Evolutionary conservation across 2,888 invertebrate species (phyloP), one percentile per base, ranked within the genome.

Genomic region (Phyto melanocephala): DNA sequence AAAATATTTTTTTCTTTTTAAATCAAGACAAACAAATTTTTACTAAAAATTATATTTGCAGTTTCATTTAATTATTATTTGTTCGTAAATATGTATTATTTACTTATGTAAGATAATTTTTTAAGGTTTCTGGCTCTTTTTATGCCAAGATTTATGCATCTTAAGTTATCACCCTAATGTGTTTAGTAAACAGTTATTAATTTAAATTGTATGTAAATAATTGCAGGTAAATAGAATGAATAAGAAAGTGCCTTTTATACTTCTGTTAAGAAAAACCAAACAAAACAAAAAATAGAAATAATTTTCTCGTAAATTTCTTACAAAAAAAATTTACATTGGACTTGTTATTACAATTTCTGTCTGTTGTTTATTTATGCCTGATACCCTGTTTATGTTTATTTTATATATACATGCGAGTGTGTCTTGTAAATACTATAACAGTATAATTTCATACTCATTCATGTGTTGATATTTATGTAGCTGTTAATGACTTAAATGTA

Each of bases 131-230:
- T n/a, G n/a, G n/a, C n/a, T n/a, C n/a, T n/a, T n/a, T n/a, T n/a
- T n/a, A n/a, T n/a, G n/a, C n/a, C n/a, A n/a, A n/a, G n/a, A n/a
- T n/a, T n/a, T n/a, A n/a, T n/a, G n/a, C n/a, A n/a, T n/a, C n/a
- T n/a, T n/a, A n/a, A n/a, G n/a, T n/a, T n/a, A n/a, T n/a, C n/a
- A n/a, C n/a, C n/a, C n/a, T n/a, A n/a, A n/a, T n/a, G n/a, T n/a
- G n/a, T n/a, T n/a, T n/a, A n/a, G n/a, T n/a, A n/a, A n/a, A n/a
- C n/a, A n/a, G 35, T 50, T 65, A 20, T 65, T 47, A 50, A 20
- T 47, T 47, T 20, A 47, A 50, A 50, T n/a, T n/a, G n/a, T n/a
- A n/a, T 50, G 65, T 50, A 65, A 37, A 35, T 65, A 50, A 20
- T 65, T 65, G 33, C 17, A 65, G 37, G 33, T 50, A 50, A 65